A percentile compares a stretch with the other conserved stretches of the same genome.
Evolutionary conservation across 92 coral and sea anemone genomes (phyloP).

Genomic region (Palythoa caribaeorum): DNA sequence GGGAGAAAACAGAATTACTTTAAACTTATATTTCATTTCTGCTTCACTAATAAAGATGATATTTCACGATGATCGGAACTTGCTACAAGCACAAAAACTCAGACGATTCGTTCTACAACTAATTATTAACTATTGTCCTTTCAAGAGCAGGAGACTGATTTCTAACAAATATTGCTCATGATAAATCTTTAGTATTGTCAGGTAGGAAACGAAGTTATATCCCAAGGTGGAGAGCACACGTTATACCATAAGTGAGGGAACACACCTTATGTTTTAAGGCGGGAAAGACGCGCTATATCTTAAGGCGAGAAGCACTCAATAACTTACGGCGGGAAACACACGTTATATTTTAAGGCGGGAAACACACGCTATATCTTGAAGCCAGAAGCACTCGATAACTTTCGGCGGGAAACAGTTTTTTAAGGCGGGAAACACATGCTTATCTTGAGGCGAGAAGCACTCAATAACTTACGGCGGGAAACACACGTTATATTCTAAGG

Average conservation of each 20-base stretch:
- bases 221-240: too few species aligned
- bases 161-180: too few species aligned
- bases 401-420: background rate
- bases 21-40: background rate
- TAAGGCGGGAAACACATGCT: background rate
- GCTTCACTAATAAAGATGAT: background rate
- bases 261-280: background rate
- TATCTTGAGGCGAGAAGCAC: background rate
- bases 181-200: too few species aligned
- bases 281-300: background rate
- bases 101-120: too few species aligned
- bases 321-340: background rate
- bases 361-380: background rate
- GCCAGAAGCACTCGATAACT: too few species aligned
- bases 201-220: too few species aligned
- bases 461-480: background rate
- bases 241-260: too few species aligned
- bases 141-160: too few species aligned
- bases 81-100: too few species aligned
- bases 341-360: background rate
- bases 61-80: background rate
- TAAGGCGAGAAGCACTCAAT: too few species aligned
- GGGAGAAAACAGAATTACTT: constrained; percentile 9
- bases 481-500: background rate
- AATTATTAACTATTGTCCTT: too few species aligned